A percentile compares a stretch with the other conserved stretches of the same genome.
Evolutionary conservation across 37 sponge, comb jelly and placozoan genomes (phyloP).

Genomic region (Halichondria panicea): DNA sequence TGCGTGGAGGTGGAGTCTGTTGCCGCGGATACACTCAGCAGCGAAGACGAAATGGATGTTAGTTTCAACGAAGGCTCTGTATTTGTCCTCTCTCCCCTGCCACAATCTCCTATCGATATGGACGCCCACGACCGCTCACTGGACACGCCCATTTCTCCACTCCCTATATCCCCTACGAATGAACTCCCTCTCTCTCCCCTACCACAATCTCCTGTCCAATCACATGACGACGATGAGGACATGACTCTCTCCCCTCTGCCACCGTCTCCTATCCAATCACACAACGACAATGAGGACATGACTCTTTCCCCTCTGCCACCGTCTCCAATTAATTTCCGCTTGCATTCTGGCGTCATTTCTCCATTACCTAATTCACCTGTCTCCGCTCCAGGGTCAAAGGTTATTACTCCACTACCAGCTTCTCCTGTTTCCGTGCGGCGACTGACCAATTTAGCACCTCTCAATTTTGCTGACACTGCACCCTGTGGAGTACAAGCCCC

Average conservation of each 20-base stretch:
- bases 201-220: no score
- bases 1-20: neutral
- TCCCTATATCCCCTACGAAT: neutral
- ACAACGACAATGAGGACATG: neutral
- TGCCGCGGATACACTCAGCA: conserved; percentile 1
- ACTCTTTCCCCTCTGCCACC: neutral
- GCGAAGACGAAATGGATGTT: neutral
- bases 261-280: no score
- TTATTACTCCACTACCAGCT: no score
- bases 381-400: no score
- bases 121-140: neutral
- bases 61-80: neutral
- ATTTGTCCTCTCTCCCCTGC: conserved; percentile 38
- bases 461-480: conserved; percentile 16
- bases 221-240: neutral
- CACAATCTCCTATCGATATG: conserved; percentile 26
- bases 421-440: neutral
- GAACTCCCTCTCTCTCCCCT: conserved; percentile 8
- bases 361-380: no score
- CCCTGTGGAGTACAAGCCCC: neutral
- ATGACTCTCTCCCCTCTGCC: neutral
- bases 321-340: no score
- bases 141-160: conserved; percentile 10
- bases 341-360: no score
- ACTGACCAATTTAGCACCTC: neutral